A percentile compares a stretch with the other conserved stretches of the same genome.
Conservation (phyloP, 2,888 invertebrate genomes). For the Synanthedon andrenaeformis region DNA sequence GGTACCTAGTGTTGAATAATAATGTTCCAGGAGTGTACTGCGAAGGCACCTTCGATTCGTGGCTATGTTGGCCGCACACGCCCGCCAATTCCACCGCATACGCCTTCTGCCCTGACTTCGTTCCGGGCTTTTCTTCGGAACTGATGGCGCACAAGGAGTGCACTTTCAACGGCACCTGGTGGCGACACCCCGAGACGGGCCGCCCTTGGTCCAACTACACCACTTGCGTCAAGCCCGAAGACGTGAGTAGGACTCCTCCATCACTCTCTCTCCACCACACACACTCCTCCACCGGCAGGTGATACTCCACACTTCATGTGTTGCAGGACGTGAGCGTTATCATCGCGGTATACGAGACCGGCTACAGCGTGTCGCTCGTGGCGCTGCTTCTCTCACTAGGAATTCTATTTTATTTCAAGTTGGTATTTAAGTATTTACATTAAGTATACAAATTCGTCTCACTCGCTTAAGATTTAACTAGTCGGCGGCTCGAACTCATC, state of each 20-base stretch:
- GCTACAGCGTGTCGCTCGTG: slow-evolving; percentile 87
- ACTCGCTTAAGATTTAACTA: too few relatives aligned
- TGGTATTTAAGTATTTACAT: slow-evolving; percentile 47
- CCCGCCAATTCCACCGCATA: slow-evolving; percentile 74
- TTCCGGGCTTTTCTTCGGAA: slow-evolving; percentile 79
- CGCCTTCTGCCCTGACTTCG: slow-evolving; percentile 79
- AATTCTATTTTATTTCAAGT: slow-evolving; percentile 90
- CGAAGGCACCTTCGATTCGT: slow-evolving; percentile 82
- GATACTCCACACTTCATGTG: slow-evolving; percentile 21
- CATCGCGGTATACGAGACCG: slow-evolving; percentile 84
- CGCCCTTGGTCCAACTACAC: slow-evolving; percentile 92
- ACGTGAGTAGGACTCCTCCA: slow-evolving; percentile 66
- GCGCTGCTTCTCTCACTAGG: slow-evolving; percentile 85
- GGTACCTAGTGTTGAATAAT: neutral
- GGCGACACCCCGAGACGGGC: slow-evolving; percentile 80
- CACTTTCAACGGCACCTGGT: slow-evolving; percentile 85
- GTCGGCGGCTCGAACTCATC: too few relatives aligned
- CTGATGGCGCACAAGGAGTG: slow-evolving; percentile 87
- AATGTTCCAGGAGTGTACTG: slow-evolving; percentile 69
- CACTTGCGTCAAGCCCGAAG: slow-evolving; percentile 76
- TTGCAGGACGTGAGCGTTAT: slow-evolving; percentile 64
- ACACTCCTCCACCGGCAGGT: slow-evolving; percentile 41
- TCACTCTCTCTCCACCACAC: too few relatives aligned
- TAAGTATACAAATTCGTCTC: too few relatives aligned
- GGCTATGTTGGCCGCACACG: slow-evolving; percentile 85